These are phyloP conservation scores for Odocoileus virginianus DNA, from an alignment of 2,113 vertebrate species.

Conservation along the genomic window DNA sequence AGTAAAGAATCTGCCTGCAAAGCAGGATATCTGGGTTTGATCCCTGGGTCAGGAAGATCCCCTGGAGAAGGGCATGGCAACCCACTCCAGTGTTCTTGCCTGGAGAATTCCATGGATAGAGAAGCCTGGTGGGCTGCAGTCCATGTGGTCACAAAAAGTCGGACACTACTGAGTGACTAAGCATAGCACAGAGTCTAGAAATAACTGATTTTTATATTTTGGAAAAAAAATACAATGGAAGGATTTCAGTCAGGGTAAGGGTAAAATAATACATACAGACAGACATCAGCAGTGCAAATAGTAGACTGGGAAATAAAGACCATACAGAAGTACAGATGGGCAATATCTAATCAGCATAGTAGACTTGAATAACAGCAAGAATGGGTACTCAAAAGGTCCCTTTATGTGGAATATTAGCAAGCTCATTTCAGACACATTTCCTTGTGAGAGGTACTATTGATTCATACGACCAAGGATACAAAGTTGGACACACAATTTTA, in stretches of 20 bases:
- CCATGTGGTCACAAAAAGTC: fast-evolving
- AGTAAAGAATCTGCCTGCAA: not conserved
- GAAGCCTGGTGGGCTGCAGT: not conserved
- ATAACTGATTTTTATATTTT: not conserved
- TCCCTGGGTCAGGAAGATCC: not conserved
- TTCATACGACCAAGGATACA: not conserved
- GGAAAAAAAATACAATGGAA: not conserved
- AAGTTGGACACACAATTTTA: not conserved
- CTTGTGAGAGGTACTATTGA: not conserved
- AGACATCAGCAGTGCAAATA: not conserved
- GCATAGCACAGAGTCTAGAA: not conserved
- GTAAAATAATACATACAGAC: not conserved
- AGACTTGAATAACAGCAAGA: not conserved
- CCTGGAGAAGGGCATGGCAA: not conserved
- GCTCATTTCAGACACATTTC: not conserved
- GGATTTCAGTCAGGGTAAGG: not conserved
- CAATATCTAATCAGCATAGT: not conserved
- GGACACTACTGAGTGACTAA: fast-evolving
- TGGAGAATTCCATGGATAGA: not conserved
- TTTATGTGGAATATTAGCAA: not conserved
- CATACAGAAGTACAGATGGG: not conserved
- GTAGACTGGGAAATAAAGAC: not conserved
- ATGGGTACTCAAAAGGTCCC: not conserved
- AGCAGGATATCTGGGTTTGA: not conserved
- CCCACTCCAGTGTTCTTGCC: not conserved